Evolutionary conservation across 92 coral and sea anemone species (phyloP), one percentile per base, ranked within the genome.

Genomic region (Pocillopora grandis): DNA sequence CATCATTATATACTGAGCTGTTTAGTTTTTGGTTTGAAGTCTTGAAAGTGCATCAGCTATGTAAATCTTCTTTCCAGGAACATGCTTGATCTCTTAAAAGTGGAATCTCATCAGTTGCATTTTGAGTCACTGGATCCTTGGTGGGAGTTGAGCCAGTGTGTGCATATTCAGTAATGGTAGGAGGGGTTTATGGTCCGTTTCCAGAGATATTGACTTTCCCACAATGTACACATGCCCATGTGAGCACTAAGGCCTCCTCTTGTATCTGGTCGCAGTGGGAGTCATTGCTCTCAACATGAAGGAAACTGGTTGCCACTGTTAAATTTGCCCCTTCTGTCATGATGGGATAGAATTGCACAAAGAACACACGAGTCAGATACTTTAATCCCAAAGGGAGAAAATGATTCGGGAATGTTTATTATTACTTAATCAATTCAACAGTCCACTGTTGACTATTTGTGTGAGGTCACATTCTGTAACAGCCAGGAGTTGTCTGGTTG

Each of bases 241-340:
- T 81, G 67, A 81, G 65, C 17, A 78, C 78, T 15, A 63, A 12
- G 75, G 55, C 58, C 59, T 72, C 87, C 69, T 83, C 73, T 62
- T 83, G 49, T 85, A 65, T 65, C 70, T 65, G 70, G 70, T 1
- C 17, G 7, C 31, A 12, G 21, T 65, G 70, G 8, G 17, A 16
- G 70, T 65, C 17, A 12, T 65, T 19, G 86, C 74, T 52, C 92
- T 69, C 59, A 76, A 83, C 10, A 83, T 83, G 61, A 65, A 80
- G 37, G 72, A 72, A 19, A 80, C 76, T 62, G 89, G 86, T 89
- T 81, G 76, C 89, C 84, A 89, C n/a, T n/a, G n/a, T n/a, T n/a
- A n/a, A n/a, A n/a, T n/a, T n/a, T n/a, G n/a, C n/a, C n/a, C n/a
- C n/a, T n/a, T n/a, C n/a, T n/a, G n/a, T n/a, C n/a, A n/a, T n/a